Evolutionary conservation across 2,888 invertebrate species (phyloP), one percentile per base, ranked within the genome.

Genomic region (Diarsia rubi): DNA sequence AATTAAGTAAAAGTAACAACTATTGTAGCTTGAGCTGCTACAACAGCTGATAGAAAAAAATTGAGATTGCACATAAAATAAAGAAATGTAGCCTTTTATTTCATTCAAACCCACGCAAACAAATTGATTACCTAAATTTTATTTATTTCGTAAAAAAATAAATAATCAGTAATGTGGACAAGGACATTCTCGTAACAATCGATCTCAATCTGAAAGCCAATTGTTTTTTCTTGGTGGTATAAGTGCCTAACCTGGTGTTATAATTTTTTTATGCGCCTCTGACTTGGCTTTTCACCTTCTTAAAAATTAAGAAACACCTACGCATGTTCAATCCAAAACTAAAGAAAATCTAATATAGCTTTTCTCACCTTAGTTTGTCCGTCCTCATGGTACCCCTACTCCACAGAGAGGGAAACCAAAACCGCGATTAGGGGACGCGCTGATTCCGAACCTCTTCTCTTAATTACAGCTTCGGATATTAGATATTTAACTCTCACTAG

Each of bases 391-490:
- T 62, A 21, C n/a, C 77, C 37, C 68, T 87, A 79, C 57, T 66
- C 27, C 0, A 11, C 65, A 54, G 67, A 86, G 84, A 79, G 88
- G 86, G 82, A 86, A 76, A 81, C 85, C 81, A 82, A 88, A 87
- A 87, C 90, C 90, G 75, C 88, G 87, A 88, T 90, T 90, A 89
- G 89, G 88, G 89, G 89, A 82, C 84, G 85, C 81, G 83, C 84
- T 85, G 87, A 88, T 78, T 85, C 86, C 70, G 21, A 75, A 72
- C 79, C 86, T 88, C 89, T 89, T 83, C 88, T 79, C 78, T 89
- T 91, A 91, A 91, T 89, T 90, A 88, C 83, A 78, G 76, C 59
- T 72, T 74, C 73, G 69, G 81, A 84, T 81, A 81, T 84, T 87
- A 79, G 78, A 83, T 80, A 82, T 80, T 86, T 82, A 80, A 78